These are phyloP conservation scores for Pollenia angustigena DNA, from an alignment of 2,888 invertebrate species.

Conservation along the genomic window DNA sequence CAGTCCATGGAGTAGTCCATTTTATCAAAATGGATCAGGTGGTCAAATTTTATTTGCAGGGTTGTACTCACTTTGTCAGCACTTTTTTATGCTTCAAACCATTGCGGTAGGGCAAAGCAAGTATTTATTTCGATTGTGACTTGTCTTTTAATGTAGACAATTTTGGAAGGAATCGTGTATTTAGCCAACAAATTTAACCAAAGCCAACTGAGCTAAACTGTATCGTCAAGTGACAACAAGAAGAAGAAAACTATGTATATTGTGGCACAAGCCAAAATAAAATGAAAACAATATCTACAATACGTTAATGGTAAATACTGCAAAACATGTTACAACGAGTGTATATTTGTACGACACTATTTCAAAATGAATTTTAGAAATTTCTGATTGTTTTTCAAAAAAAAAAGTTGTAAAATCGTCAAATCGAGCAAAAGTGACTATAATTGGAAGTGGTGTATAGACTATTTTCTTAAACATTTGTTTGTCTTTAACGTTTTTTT, in stretches of 20 bases:
- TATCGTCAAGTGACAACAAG: conserved; percentile 49
- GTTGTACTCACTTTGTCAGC: conserved; percentile 13
- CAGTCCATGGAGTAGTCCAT: no score
- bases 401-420: no score
- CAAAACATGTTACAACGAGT: background rate
- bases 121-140: conserved; percentile 10
- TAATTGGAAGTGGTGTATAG: background rate
- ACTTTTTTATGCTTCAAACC: conserved; percentile 18
- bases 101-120: background rate
- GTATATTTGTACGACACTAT: no score
- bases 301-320: conserved; percentile 27
- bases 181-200: conserved; percentile 35
- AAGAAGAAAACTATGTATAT: background rate
- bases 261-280: conserved; percentile 21
- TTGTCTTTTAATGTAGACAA: conserved; percentile 6
- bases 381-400: no score
- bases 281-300: background rate
- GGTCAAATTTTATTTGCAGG: no score
- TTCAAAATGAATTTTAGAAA: no score
- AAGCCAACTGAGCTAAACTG: conserved; percentile 39
- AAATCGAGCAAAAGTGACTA: background rate
- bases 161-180: conserved; percentile 19
- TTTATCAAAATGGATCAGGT: no score
- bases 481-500: background rate
- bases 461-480: background rate